Percentiles rank a stretch among this genome's conserved stretches.
phyloP scores from a whole-genome alignment of 2,888 invertebrate genomes.

The Sthenelais limicola region DNA sequence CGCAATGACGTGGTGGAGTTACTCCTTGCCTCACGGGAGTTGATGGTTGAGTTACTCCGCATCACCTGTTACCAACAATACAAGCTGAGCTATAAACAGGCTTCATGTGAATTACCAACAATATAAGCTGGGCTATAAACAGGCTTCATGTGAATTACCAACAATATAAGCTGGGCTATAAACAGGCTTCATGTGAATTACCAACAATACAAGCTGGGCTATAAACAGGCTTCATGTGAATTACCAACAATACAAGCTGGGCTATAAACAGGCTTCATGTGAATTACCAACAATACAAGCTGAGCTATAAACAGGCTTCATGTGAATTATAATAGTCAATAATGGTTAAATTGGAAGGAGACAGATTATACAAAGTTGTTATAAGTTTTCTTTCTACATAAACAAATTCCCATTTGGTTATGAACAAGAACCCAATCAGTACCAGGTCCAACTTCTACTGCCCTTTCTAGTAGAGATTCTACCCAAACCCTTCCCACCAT shows the following conservation, averaged over 20 bases:
- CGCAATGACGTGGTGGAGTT: not conserved
- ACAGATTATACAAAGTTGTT: not conserved
- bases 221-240: not conserved
- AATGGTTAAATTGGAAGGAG: not conserved
- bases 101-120: not conserved
- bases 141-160: not conserved
- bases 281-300: not conserved
- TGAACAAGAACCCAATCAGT: no score
- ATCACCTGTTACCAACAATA: constrained; percentile 10
- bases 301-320: not conserved
- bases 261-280: not conserved
- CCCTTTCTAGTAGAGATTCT: no score
- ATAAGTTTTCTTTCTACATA: no score
- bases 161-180: not conserved
- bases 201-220: not conserved
- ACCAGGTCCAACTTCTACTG: no score
- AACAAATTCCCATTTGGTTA: no score
- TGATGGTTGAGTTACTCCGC: constrained; percentile 19
- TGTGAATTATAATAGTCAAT: not conserved
- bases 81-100: not conserved
- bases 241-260: not conserved
- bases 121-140: not conserved
- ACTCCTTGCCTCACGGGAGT: no score
- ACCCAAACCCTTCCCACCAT: no score
- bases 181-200: not conserved